phyloP scores from a whole-genome alignment of 2,888 invertebrate genomes.

The Eristalis arbustorum region DNA sequence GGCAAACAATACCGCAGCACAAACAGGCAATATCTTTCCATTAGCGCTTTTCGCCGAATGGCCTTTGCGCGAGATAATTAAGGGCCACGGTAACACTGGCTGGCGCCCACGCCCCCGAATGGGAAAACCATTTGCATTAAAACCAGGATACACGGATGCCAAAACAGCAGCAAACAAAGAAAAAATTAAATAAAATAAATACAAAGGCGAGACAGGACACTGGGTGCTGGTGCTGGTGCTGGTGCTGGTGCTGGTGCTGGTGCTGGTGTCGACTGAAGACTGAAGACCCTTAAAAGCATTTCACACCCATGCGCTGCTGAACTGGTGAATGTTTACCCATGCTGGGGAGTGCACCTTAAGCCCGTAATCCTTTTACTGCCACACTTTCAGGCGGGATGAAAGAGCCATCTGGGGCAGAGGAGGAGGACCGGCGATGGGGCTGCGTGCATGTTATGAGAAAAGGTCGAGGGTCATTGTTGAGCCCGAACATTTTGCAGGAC shows the following conservation, averaged over 20 bases:
- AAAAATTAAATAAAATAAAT: not conserved
- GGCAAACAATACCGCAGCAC: not conserved
- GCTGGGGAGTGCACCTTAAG: not conserved
- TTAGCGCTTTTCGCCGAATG: not conserved
- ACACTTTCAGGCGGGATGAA: not conserved
- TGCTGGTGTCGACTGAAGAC: too few relatives aligned
- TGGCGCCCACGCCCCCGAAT: not conserved
- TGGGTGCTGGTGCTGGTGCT: too few relatives aligned
- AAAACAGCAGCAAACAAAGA: not conserved
- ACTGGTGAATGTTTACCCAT: not conserved
- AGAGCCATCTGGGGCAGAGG: not conserved
- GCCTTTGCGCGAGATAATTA: not conserved
- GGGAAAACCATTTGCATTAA: not conserved
- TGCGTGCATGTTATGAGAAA: not conserved
- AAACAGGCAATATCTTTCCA: not conserved
- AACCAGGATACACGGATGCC: not conserved
- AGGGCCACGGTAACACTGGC: not conserved
- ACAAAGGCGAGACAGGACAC: not conserved
- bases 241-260: too few relatives aligned
- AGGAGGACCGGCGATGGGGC: not conserved
- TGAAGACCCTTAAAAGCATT: not conserved
- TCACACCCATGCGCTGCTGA: not conserved
- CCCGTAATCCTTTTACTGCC: not conserved
- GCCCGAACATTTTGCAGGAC: not conserved
- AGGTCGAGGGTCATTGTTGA: not conserved